phyloP scores from a whole-genome alignment of 2,113 vertebrate species.

The Toxostoma redivivum region DNA sequence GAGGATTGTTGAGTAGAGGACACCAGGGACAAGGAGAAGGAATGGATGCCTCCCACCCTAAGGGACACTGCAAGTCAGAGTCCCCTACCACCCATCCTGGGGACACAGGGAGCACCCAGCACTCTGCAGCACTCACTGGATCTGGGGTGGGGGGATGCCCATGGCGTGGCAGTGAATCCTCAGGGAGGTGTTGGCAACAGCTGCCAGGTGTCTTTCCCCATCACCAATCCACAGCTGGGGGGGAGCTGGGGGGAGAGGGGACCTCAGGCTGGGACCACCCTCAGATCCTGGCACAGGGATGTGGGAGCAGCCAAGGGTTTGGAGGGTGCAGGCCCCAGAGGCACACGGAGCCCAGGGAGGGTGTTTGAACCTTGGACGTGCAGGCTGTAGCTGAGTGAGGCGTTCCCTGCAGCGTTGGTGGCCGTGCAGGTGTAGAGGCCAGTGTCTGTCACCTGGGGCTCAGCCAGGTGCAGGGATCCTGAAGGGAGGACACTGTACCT shows the following conservation, averaged over 20 bases:
- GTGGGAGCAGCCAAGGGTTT: background rate
- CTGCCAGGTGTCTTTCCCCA: constrained; percentile 47
- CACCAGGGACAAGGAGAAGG: background rate
- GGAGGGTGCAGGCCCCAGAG: accelerated
- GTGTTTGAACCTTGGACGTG: constrained; percentile 73
- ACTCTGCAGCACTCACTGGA: constrained; percentile 59
- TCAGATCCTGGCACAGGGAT: accelerated
- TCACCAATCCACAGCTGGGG: constrained; percentile 61
- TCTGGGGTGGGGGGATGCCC: constrained; percentile 32
- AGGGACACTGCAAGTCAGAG: background rate
- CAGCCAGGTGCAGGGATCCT: constrained; percentile 81
- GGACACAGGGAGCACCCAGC: background rate
- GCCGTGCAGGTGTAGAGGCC: constrained; percentile 86
- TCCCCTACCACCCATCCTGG: background rate
- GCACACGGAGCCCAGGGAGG: accelerated
- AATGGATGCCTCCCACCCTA: background rate
- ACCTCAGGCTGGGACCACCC: background rate
- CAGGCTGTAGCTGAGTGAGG: constrained; percentile 79
- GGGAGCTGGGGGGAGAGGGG: constrained; percentile 31
- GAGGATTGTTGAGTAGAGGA: background rate
- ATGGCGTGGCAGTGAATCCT: constrained; percentile 57
- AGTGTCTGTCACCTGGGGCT: constrained; percentile 75
- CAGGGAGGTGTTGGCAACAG: constrained; percentile 52
- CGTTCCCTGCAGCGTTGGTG: constrained; percentile 77
- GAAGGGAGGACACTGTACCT: constrained; percentile 81